phyloP scores from a whole-genome alignment of 1,140 invertebrate species.

The Eurosta solidaginis region DNA sequence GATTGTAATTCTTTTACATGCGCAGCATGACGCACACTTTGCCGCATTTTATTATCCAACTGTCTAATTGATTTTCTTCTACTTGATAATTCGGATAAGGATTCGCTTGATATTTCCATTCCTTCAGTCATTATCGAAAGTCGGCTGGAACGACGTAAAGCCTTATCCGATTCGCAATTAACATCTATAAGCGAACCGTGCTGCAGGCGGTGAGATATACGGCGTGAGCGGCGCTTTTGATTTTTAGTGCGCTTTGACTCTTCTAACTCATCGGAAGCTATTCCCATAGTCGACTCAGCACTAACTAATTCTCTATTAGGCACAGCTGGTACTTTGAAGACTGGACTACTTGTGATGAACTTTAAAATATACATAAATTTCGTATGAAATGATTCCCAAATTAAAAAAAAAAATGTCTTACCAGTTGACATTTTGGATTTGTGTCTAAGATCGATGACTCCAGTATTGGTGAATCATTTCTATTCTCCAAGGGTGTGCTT shows the following conservation, averaged over 20 bases:
- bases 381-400: background rate
- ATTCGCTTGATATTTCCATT: too few species aligned
- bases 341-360: constrained; percentile 28
- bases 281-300: background rate
- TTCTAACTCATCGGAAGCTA: background rate
- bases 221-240: too few species aligned
- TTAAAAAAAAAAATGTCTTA: constrained; percentile 14
- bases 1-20: background rate
- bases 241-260: background rate
- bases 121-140: too few species aligned
- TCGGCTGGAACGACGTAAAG: too few species aligned
- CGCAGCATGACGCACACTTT: background rate
- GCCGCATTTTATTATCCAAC: background rate
- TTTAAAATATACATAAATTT: constrained; percentile 5
- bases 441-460: background rate
- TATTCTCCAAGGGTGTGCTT: background rate
- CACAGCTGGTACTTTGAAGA: constrained; percentile 32
- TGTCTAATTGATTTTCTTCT: background rate
- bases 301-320: background rate
- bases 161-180: too few species aligned
- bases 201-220: too few species aligned
- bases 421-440: constrained; percentile 30
- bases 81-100: too few species aligned
- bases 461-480: background rate
- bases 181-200: too few species aligned